A percentile compares a stretch with the other conserved stretches of the same genome.
Evolutionary conservation across 2,888 invertebrate genomes (phyloP).

Genomic region (Sericinus montela): DNA sequence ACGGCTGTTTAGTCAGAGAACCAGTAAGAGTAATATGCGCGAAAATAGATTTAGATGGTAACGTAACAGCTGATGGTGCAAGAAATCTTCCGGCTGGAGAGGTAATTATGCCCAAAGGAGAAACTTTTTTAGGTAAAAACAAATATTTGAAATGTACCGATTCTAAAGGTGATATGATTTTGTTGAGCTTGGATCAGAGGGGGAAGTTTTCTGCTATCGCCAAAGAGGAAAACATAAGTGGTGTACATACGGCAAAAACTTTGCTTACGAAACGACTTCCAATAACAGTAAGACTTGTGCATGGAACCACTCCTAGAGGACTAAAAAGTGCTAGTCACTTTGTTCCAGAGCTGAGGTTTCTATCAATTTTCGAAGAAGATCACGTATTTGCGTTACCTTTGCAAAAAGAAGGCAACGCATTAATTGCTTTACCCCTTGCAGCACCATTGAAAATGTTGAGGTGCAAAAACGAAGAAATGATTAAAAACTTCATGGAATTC

Average conservation of each 20-base stretch:
- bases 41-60: conserved; percentile 80
- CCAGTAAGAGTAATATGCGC: conserved; percentile 84
- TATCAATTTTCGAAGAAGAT: conserved; percentile 92
- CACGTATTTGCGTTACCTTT: conserved; percentile 90
- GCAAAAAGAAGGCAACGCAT: conserved; percentile 87
- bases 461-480: conserved; percentile 89
- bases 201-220: conserved; percentile 96
- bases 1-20: conserved; percentile 89
- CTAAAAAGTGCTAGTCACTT: conserved; percentile 90
- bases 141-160: conserved; percentile 93
- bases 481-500: conserved; percentile 87
- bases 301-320: conserved; percentile 92
- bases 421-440: conserved; percentile 91
- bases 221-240: conserved; percentile 95
- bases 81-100: conserved; percentile 90
- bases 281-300: conserved; percentile 93
- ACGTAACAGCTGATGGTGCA: conserved; percentile 83
- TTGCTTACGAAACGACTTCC: conserved; percentile 94
- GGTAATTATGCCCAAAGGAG: conserved; percentile 88
- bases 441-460: conserved; percentile 91
- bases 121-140: conserved; percentile 83
- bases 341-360: conserved; percentile 89
- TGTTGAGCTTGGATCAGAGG: conserved; percentile 91
- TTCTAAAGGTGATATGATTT: conserved; percentile 88
- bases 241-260: conserved; percentile 94